Evolutionary conservation across 2,888 invertebrate genomes (phyloP).

Genomic region (Phengaris alcon): DNA sequence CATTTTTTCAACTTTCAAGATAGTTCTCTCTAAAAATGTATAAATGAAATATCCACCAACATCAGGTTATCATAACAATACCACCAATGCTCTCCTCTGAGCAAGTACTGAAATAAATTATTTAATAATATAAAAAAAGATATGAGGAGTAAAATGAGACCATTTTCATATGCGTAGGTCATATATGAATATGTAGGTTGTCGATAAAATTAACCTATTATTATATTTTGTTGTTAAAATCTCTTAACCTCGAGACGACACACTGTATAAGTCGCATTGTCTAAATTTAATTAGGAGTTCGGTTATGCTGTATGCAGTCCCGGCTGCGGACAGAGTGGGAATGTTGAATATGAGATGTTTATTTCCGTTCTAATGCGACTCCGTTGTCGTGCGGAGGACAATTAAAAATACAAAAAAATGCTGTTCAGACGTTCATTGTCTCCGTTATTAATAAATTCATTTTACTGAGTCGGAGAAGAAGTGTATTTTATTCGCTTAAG

Average conservation of each 20-base stretch:
- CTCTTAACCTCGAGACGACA: slow-evolving; percentile 29
- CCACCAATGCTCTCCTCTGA: too few relatives aligned
- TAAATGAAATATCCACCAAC: too few relatives aligned
- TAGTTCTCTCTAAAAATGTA: too few relatives aligned
- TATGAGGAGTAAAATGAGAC: too few relatives aligned
- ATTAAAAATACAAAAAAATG: slow-evolving; percentile 79
- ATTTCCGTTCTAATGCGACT: slow-evolving; percentile 78
- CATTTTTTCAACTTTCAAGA: too few relatives aligned
- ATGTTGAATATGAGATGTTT: slow-evolving; percentile 74
- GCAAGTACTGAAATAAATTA: too few relatives aligned
- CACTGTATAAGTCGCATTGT: slow-evolving; percentile 37
- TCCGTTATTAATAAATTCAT: slow-evolving; percentile 80
- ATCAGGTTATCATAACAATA: too few relatives aligned
- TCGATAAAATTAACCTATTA: too few relatives aligned
- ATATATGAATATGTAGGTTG: too few relatives aligned
- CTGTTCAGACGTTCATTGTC: slow-evolving; percentile 80
- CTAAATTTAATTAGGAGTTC: slow-evolving; percentile 35
- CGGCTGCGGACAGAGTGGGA: slow-evolving; percentile 35
- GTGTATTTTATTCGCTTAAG: slow-evolving; percentile 80
- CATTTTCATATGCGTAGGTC: too few relatives aligned
- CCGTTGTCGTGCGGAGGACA: slow-evolving; percentile 75
- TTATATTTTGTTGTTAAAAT: too few relatives aligned
- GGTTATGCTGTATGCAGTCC: slow-evolving; percentile 22
- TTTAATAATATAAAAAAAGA: too few relatives aligned
- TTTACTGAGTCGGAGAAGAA: slow-evolving; percentile 77